Evolutionary conservation across 2,797 vertebrate species (phyloP).

Genomic region (Hypotaenidia philippensis): DNA sequence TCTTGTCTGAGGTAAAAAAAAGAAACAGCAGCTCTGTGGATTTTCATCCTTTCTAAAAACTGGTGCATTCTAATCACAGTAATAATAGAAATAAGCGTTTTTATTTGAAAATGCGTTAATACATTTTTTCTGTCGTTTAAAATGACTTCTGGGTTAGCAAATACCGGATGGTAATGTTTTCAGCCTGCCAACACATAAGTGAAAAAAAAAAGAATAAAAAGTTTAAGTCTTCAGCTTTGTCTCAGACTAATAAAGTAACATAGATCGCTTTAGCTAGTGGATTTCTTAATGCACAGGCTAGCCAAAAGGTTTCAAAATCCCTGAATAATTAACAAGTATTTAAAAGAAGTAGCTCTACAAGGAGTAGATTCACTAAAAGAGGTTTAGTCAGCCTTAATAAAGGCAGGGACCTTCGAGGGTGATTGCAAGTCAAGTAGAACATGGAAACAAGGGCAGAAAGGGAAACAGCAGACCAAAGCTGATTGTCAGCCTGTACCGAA

Average conservation of each 20-base stretch:
- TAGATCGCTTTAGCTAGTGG: background rate
- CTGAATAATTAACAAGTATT: constrained; percentile 20
- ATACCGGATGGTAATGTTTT: background rate
- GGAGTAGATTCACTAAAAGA: background rate
- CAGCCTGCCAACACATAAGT: background rate
- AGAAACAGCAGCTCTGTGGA: background rate
- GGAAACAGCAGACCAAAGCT: background rate
- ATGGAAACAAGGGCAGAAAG: background rate
- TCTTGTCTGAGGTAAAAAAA: background rate
- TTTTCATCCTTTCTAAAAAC: background rate
- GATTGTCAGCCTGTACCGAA: background rate
- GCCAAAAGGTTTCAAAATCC: constrained; percentile 1
- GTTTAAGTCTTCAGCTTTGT: background rate
- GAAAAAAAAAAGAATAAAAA: background rate
- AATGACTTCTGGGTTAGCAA: background rate
- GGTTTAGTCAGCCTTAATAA: constrained; percentile 2
- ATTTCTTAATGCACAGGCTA: background rate
- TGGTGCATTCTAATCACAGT: background rate
- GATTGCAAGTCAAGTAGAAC: background rate
- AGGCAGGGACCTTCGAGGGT: background rate
- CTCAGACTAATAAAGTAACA: background rate
- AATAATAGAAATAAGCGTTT: background rate
- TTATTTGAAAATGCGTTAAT: background rate
- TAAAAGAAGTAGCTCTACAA: background rate
- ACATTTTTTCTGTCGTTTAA: background rate